Base-by-base conservation (phyloP, 2,888 invertebrate species). In the Caenorhabditis wallacei region DNA sequence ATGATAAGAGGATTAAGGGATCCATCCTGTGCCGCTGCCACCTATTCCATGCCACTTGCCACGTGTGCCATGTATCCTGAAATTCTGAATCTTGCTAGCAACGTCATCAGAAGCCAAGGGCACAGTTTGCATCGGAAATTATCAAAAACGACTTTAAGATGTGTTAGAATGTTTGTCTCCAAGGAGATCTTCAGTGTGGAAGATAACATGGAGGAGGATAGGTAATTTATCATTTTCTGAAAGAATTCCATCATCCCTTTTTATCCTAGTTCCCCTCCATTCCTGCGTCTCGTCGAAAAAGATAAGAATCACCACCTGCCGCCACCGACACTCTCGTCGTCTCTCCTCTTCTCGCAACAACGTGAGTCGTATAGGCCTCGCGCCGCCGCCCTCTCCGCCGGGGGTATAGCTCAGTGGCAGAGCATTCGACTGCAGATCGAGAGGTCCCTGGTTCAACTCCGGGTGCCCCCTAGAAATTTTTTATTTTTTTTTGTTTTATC, bases 391-490 rank as follows among this genome's bases (percentile, higher is more conserved):
- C 22, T 7, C 24, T n/a, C 24, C 30, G 4, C 40, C 35, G 88
- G 89, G 88, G 89, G 88, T 88, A 88, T 89, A 89, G 89, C 89
- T 89, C 89, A 89, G 89, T 89, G 89, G 89, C 82, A 89, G 89
- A 89, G 89, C 89, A 89, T 89, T 89, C 89, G 89, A 89, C 88
- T 89, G 89, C 89, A 89, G 89, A 89, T 89, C 89, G 89, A 89
- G 89, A 89, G 89, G 89, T 89, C 89, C 85, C 87, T 82, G 89
- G 89, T 89, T 89, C 89, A 89, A 89, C 64, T 86, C 89, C 88
- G 89, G 85, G 86, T 87, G 88, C 87, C 86, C 89, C 89, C 89
- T 88, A 86, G 30, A 76, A 70, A 57, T 69, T 86, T 79, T 72
- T 71, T 64, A 18, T 43, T 13, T 35, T 37, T 57, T 81, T 56